Base-by-base conservation (phyloP, 2,797 vertebrate genomes). In the Erethizon dorsatum region DNA sequence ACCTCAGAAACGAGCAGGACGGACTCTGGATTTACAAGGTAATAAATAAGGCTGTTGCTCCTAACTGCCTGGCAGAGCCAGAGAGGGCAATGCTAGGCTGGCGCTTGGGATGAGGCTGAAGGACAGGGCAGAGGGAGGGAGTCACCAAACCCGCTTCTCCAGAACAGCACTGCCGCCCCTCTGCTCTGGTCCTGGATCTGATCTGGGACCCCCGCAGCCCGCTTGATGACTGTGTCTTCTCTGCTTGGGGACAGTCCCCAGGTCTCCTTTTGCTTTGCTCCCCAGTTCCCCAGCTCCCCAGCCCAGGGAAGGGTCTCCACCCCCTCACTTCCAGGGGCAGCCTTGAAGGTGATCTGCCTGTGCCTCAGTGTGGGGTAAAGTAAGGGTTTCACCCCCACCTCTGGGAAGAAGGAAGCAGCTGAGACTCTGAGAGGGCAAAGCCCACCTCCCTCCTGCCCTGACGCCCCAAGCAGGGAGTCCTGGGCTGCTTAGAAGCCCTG, bases 21-120 rank as follows among this genome's bases (percentile, higher is more conserved):
- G 87, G 92, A 77, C 45, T 92, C 31, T n/a, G 95, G 83, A 77
- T 63, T 50, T 79, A 61, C 33, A 59, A 73, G 63, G n/a, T 78
- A n/a, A 94, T 77, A 61, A 92, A 31, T 26, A 92, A 86, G 2
- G 61, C 22, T 31, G 9, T 65, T 59, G 24, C 52, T 90, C 50
- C 41, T 45, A 52, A 50, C 75, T 75, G 79, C 28, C 50, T 75
- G 28, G 2, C 0, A 75, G 22, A 24, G 47, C 54, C 78, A 59
- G 71, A n/a, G 6, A 7, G 26, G 45, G 45, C 26, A 31, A 26
- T 7, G 45, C 73, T 77, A 54, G n/a, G 54, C 57, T 0, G 31
- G 56, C 37, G 33, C n/a, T 33, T 6, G 4, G 24, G 37, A 57
- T 13, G 71, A 20, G 3, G 71, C 10, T 11, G 2, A 47, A 15